A percentile compares a stretch with the other conserved stretches of the same genome.
phyloP scores from a whole-genome alignment of 2,797 vertebrate species.

The Babyrousa celebensis region DNA sequence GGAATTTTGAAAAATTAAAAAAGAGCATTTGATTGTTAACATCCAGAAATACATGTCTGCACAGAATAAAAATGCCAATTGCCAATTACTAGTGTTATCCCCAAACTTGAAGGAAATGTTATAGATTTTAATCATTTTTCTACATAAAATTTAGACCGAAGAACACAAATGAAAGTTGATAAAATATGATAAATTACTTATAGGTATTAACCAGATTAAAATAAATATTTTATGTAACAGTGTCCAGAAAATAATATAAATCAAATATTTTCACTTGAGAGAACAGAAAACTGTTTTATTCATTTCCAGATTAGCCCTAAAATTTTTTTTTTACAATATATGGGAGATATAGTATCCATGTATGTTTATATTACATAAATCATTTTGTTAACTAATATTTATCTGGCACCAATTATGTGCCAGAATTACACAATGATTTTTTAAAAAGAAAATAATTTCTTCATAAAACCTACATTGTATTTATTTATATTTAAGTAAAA shows the following conservation, averaged over 20 bases:
- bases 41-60: neutral
- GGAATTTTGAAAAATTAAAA: neutral
- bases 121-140: neutral
- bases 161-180: neutral
- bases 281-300: neutral
- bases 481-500: neutral
- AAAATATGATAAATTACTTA: conserved; percentile 20
- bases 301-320: neutral
- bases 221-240: neutral
- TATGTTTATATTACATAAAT: conserved; percentile 5
- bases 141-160: neutral
- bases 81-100: neutral
- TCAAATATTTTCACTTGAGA: neutral
- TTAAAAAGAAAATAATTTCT: neutral
- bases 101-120: neutral
- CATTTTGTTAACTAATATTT: conserved; percentile 2
- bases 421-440: neutral
- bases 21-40: neutral
- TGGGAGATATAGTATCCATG: neutral
- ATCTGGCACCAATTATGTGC: neutral
- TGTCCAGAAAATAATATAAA: neutral
- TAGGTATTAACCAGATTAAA: neutral
- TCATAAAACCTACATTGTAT: neutral
- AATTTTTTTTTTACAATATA: neutral
- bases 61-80: neutral